Conservation (phyloP, 1,140 invertebrate genomes). For the Hesperophylax magnus region DNA sequence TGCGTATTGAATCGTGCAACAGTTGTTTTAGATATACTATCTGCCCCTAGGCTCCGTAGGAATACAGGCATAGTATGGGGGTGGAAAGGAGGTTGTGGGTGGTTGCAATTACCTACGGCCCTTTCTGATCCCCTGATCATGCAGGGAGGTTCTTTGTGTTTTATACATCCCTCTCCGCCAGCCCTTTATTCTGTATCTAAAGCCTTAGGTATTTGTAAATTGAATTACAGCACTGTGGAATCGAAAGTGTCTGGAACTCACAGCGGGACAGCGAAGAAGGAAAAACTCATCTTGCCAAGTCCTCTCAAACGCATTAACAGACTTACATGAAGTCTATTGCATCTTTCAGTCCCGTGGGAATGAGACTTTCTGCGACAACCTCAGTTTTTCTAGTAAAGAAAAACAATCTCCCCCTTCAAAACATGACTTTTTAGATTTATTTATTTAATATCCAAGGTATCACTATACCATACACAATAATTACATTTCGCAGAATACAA, state of each 20-base stretch:
- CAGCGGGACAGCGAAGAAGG: not conserved
- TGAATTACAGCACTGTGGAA: constrained; percentile 45
- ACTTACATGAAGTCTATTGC: not conserved
- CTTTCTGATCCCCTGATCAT: constrained; percentile 5
- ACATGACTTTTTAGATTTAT: too few species aligned
- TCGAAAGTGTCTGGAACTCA: constrained; percentile 40
- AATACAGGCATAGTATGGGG: constrained; percentile 30
- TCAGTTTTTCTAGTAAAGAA: too few species aligned
- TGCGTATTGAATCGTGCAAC: constrained; percentile 42
- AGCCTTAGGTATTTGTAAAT: constrained; percentile 39
- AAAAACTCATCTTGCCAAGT: not conserved
- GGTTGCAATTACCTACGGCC: constrained; percentile 37
- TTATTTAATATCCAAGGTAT: too few species aligned
- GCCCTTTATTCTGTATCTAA: constrained; percentile 15
- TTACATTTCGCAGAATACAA: too few species aligned
- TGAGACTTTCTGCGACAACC: not conserved
- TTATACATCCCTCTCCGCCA: constrained; percentile 1
- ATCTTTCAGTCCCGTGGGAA: not conserved
- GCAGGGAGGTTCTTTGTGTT: constrained; percentile 31
- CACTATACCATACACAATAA: too few species aligned
- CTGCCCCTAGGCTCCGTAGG: constrained; percentile 11
- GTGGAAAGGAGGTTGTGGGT: constrained; percentile 4
- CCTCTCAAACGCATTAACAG: not conserved
- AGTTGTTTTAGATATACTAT: constrained; percentile 48
- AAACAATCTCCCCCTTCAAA: too few species aligned